Evolutionary conservation across 2,797 vertebrate genomes (phyloP), one percentile per base, ranked within the genome.

Genomic region (Tinamus major): DNA sequence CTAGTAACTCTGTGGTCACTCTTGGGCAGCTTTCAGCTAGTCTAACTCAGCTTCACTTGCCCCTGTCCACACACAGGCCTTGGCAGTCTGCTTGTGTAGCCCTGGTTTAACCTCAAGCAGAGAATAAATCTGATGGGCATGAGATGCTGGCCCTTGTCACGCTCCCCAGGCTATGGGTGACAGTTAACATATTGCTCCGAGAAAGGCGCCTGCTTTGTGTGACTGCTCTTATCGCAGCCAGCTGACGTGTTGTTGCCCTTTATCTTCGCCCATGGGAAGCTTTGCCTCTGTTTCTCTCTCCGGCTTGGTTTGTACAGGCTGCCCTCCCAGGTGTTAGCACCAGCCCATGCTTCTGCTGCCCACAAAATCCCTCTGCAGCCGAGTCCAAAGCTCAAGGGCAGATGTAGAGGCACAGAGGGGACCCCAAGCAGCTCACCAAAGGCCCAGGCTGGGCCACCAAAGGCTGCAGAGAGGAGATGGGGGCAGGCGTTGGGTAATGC

Each of bases 231-330:
- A 92, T 79, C 79, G 0, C 5, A 9, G 82, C 1, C 1, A 83
- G 77, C 62, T 92, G 94, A 89, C 18, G 1, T 55, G 49, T 35
- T 89, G 55, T 67, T 75, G 59, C 85, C 67, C 51, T 90, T 77
- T n/a, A 39, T 76, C 69, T 84, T 71, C 48, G 31, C 42, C 59
- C 3, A 0, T 55, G 62, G 39, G 71, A 77, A 69, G 69, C 26
- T 62, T 39, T 0, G 0, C 33, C 37, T n/a, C 0, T 0, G 9
- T 62, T 69, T 67, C 62, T 0, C 0, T 49, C 70, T 42, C 35
- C 67, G 44, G 64, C 44, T 51, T 77, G 71, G 31, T 58, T 78
- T 49, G 74, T 56, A 39, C 1, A 0, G 2, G 2, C 85, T 65
- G 44, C 58, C 59, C 0, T 1, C 53, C 10, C 13, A 0, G 1